phyloP scores from a whole-genome alignment of 2,113 vertebrate genomes.

The Pteruthius melanotis region DNA sequence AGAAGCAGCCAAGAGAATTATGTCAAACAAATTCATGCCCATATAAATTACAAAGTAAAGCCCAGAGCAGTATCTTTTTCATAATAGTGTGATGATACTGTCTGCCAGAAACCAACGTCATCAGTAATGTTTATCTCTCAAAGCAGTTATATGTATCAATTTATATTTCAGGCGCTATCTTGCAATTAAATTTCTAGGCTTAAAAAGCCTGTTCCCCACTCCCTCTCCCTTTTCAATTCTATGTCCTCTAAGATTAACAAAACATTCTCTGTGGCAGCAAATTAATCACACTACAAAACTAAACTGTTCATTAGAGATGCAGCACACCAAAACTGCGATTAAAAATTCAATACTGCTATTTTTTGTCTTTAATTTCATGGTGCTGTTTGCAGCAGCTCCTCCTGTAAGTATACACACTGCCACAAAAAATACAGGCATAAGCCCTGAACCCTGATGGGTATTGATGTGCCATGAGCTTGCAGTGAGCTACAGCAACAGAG shows the following conservation, averaged over 20 bases:
- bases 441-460: neutral
- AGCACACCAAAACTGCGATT: slow-evolving; percentile 12
- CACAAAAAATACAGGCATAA: neutral
- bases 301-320: neutral
- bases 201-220: slow-evolving; percentile 6
- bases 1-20: neutral
- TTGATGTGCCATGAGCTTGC: neutral
- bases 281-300: slow-evolving; percentile 22
- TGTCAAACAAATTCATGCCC: neutral
- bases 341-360: neutral
- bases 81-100: neutral
- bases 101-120: neutral
- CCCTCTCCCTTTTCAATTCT: neutral
- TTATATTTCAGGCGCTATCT: slow-evolving; percentile 10
- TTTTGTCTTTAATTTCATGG: neutral
- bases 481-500: neutral
- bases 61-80: slow-evolving; percentile 6
- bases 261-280: slow-evolving; percentile 1
- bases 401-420: neutral
- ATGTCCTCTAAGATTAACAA: slow-evolving; percentile 33
- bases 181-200: slow-evolving; percentile 35
- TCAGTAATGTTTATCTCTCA: neutral
- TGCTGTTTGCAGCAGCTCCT: neutral
- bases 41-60: slow-evolving; percentile 34
- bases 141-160: slow-evolving; percentile 20